A percentile compares a stretch with the other conserved stretches of the same genome.
These are phyloP conservation scores for Morelia viridis DNA, from an alignment of 2,797 vertebrate species.

Conservation along the genomic window DNA sequence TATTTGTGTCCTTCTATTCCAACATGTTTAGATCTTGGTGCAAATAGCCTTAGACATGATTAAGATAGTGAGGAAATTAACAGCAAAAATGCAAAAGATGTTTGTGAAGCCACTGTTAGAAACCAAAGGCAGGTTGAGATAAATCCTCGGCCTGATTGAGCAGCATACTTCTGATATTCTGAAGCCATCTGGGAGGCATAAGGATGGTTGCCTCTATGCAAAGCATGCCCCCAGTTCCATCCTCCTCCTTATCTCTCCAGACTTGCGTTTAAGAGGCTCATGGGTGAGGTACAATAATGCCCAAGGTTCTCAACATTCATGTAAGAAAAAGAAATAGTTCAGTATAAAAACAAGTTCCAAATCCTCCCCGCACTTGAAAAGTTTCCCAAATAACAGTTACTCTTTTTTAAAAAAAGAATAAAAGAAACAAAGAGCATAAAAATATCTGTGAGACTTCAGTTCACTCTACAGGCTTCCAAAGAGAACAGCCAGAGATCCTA, in stretches of 20 bases:
- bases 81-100: background rate
- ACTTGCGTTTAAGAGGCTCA: slow-evolving; percentile 36
- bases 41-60: background rate
- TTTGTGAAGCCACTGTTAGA: background rate
- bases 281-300: background rate
- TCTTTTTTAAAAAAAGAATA: slow-evolving; percentile 44
- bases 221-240: background rate
- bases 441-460: slow-evolving; percentile 62
- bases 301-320: background rate
- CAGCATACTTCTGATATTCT: background rate
- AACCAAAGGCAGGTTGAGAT: background rate
- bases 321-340: slow-evolving; percentile 43
- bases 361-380: slow-evolving; percentile 31
- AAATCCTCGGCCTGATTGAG: background rate
- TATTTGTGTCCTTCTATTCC: background rate
- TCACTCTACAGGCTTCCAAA: slow-evolving; percentile 69
- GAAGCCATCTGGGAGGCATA: background rate
- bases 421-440: slow-evolving; percentile 68
- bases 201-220: background rate
- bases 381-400: slow-evolving; percentile 57
- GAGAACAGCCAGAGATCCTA: slow-evolving; percentile 56
- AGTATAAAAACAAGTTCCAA: slow-evolving; percentile 58
- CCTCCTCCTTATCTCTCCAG: background rate
- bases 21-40: slow-evolving; percentile 8
- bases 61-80: slow-evolving; percentile 7